phyloP scores from a whole-genome alignment of 2,888 invertebrate species.

The Drosophila limbata region DNA sequence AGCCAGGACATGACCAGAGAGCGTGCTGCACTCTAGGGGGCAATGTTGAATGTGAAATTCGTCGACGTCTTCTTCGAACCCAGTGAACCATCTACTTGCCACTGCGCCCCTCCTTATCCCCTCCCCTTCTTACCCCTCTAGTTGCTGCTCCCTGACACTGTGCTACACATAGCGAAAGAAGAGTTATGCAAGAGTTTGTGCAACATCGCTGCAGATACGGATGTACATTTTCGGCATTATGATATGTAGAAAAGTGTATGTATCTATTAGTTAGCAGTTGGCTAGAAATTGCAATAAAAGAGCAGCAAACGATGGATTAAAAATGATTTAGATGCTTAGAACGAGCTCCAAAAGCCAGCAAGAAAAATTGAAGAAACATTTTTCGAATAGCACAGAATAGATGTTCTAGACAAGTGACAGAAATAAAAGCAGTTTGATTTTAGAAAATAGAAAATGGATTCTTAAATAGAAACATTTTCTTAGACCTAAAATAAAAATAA shows the following conservation, averaged over 20 bases:
- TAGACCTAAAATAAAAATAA: no score
- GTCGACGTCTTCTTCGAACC: slow-evolving; percentile 61
- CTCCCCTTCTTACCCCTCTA: background rate
- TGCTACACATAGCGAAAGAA: slow-evolving; percentile 50
- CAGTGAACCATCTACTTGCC: slow-evolving; percentile 47
- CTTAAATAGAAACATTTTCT: no score
- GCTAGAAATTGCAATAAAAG: slow-evolving; percentile 40
- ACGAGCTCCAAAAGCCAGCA: slow-evolving; percentile 6
- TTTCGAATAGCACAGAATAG: background rate
- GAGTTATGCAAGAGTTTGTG: slow-evolving; percentile 68
- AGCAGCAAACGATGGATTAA: slow-evolving; percentile 63
- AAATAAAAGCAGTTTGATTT: background rate
- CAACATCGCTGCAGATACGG: slow-evolving; percentile 49
- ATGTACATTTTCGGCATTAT: slow-evolving; percentile 48
- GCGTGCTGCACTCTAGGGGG: slow-evolving; percentile 70
- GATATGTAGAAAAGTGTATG: slow-evolving; percentile 23
- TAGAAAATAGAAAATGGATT: background rate
- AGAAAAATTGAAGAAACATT: background rate
- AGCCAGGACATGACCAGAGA: slow-evolving; percentile 57
- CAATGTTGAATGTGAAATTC: slow-evolving; percentile 59
- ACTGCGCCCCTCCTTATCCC: background rate
- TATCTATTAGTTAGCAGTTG: slow-evolving; percentile 61
- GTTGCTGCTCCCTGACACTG: background rate
- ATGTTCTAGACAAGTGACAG: background rate
- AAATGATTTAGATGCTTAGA: slow-evolving; percentile 60